phyloP scores from a whole-genome alignment of 1,140 invertebrate genomes.

The Odontomachus brunneus region DNA sequence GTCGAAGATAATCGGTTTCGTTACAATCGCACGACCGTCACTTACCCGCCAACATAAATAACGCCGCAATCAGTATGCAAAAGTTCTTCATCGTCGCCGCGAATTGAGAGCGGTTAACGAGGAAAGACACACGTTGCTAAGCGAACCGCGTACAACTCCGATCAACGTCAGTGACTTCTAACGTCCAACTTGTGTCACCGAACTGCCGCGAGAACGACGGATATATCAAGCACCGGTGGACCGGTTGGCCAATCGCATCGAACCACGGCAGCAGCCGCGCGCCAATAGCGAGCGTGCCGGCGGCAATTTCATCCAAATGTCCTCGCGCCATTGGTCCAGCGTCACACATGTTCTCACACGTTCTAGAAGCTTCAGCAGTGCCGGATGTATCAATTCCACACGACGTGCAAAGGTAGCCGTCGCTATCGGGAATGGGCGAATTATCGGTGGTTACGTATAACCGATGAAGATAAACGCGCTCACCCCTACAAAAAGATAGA shows the following conservation, averaged over 20 bases:
- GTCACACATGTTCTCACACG: slow-evolving; percentile 7
- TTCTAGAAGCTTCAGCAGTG: slow-evolving; percentile 65
- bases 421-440: neutral
- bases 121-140: slow-evolving; percentile 31
- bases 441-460: neutral
- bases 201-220: slow-evolving; percentile 42
- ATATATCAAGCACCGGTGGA: slow-evolving; percentile 58
- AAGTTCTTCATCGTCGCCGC: slow-evolving; percentile 86
- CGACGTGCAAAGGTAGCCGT: neutral
- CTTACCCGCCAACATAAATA: slow-evolving; percentile 86
- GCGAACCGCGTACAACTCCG: neutral
- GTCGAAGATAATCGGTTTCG: no score
- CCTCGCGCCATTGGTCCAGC: slow-evolving; percentile 68
- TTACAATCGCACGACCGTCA: slow-evolving; percentile 16
- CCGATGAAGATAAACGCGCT: no score
- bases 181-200: slow-evolving; percentile 57
- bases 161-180: neutral
- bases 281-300: slow-evolving; percentile 75
- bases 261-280: slow-evolving; percentile 78
- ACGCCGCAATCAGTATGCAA: slow-evolving; percentile 82
- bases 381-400: no score
- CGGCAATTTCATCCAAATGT: slow-evolving; percentile 73
- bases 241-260: slow-evolving; percentile 74
- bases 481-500: no score
- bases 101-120: slow-evolving; percentile 66